These are phyloP conservation scores for Gallinago jamesoni DNA, from an alignment of 2,113 vertebrate genomes.

Conservation along the genomic window DNA sequence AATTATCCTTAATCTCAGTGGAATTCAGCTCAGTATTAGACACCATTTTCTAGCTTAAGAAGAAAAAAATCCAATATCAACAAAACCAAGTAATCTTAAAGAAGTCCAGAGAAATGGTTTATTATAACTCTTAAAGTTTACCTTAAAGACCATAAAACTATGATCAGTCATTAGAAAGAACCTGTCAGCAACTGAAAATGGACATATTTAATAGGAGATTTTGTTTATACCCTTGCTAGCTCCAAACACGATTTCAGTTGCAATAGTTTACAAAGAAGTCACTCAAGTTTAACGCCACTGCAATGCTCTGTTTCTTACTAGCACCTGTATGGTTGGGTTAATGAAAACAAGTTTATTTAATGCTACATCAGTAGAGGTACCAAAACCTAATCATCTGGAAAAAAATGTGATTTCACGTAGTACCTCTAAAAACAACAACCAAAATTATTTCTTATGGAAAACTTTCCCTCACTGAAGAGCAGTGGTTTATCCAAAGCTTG, in stretches of 20 bases:
- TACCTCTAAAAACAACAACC: background rate
- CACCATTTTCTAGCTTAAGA: background rate
- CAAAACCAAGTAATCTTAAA: background rate
- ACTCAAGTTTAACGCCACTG: background rate
- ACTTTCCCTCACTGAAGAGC: background rate
- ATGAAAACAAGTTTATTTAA: background rate
- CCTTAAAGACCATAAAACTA: background rate
- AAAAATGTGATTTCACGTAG: background rate
- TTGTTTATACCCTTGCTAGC: background rate
- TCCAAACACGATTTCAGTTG: background rate
- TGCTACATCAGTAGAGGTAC: background rate
- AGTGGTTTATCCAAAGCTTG: background rate
- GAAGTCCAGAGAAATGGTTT: background rate
- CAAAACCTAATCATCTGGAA: background rate
- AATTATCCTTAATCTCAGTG: background rate
- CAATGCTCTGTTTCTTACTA: background rate
- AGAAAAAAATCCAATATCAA: background rate
- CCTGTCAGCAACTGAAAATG: background rate
- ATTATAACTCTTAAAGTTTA: background rate
- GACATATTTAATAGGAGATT: background rate
- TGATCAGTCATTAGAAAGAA: background rate
- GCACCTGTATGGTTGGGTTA: background rate
- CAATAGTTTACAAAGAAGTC: background rate
- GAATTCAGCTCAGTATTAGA: background rate
- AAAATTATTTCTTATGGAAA: background rate